A percentile compares a stretch with the other conserved stretches of the same genome.
Conservation (phyloP, 2,797 vertebrate genomes). For the Melanotaenia nigrans region DNA sequence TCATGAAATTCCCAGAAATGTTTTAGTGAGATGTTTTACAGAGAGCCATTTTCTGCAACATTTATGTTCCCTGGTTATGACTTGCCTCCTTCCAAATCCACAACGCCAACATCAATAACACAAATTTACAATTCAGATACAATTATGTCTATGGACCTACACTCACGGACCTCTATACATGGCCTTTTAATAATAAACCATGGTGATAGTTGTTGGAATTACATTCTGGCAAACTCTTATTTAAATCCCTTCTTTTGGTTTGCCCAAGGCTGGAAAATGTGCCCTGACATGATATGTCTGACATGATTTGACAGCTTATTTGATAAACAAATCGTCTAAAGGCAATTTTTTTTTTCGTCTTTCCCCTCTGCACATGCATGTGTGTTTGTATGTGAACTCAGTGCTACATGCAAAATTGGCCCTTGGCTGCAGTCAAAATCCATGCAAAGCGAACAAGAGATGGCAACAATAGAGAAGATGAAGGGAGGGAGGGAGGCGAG, state of each 20-base stretch:
- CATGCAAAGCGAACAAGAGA: constrained; percentile 85
- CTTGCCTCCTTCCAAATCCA: constrained; percentile 49
- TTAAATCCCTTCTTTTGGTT: constrained; percentile 63
- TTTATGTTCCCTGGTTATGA: constrained; percentile 56
- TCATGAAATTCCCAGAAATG: constrained; percentile 74
- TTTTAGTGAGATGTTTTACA: constrained; percentile 76
- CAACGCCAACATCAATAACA: constrained; percentile 65
- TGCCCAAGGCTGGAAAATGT: constrained; percentile 68
- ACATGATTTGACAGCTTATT: constrained; percentile 83
- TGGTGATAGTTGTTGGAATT: constrained; percentile 62
- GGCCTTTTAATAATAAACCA: constrained; percentile 56
- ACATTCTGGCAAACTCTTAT: constrained; percentile 54
- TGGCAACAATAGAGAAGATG: constrained; percentile 78
- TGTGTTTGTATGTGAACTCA: constrained; percentile 58
- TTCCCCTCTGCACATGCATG: constrained; percentile 36
- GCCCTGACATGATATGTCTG: constrained; percentile 72
- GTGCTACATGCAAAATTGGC: constrained; percentile 80
- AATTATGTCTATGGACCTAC: constrained; percentile 39
- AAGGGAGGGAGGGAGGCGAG: constrained; percentile 38
- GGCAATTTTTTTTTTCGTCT: constrained; percentile 54
- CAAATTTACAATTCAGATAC: constrained; percentile 72
- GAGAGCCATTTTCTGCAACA: constrained; percentile 63
- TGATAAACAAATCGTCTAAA: constrained; percentile 82
- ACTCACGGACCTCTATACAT: constrained; percentile 57
- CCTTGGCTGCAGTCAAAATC: constrained; percentile 82